Conservation (phyloP, 2,113 vertebrate species). For the Ophiodon elongatus region DNA sequence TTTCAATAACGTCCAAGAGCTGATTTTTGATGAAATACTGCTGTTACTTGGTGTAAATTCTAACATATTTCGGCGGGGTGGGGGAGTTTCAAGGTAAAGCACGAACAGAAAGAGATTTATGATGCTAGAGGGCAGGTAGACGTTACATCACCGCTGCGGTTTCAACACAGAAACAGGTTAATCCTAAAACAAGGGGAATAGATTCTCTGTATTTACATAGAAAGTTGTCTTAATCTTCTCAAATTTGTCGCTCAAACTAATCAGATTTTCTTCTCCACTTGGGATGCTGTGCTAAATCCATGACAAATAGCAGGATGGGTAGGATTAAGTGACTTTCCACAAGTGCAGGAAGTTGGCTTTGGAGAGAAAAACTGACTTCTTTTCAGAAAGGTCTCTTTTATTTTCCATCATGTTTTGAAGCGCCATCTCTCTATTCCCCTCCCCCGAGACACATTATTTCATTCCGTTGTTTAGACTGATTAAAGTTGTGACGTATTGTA, state of each 20-base stretch:
- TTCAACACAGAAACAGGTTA: not conserved
- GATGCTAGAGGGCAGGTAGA: not conserved
- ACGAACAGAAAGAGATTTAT: not conserved
- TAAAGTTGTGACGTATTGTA: constrained; percentile 44
- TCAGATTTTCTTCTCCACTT: constrained; percentile 19
- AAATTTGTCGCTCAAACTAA: constrained; percentile 11
- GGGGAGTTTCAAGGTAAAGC: not conserved
- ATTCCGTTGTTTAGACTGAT: constrained; percentile 61
- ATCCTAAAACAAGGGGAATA: constrained; percentile 4
- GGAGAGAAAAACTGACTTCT: not conserved
- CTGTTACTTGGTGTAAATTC: constrained; percentile 7
- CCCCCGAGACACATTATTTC: constrained; percentile 31
- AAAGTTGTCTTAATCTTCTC: constrained; percentile 5
- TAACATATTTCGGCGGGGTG: not conserved
- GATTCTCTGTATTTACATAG: constrained; percentile 13
- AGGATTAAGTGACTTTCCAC: constrained; percentile 11
- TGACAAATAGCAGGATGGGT: constrained; percentile 29
- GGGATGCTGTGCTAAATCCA: constrained; percentile 5
- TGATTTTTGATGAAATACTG: constrained; percentile 1
- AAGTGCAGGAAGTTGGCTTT: not conserved
- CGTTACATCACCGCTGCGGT: not conserved
- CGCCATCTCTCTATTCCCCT: not conserved
- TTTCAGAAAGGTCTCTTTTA: constrained; percentile 22
- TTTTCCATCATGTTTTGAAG: constrained; percentile 18
- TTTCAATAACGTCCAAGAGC: constrained; percentile 11